These are phyloP conservation scores for Antennarius maculatus DNA, from an alignment of 2,797 vertebrate species.

Conservation along the genomic window DNA sequence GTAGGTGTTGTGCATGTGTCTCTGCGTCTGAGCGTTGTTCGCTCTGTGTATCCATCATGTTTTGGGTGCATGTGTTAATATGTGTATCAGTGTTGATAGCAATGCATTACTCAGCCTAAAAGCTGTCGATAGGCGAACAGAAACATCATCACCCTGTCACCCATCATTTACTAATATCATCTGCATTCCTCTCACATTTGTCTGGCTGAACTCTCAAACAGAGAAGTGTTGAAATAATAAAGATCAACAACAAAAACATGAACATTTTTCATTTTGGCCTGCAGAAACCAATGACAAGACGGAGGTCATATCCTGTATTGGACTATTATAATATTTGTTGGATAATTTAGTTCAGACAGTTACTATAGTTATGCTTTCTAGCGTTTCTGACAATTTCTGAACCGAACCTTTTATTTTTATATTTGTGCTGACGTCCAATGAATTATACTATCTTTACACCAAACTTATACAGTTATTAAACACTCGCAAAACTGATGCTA, in stretches of 20 bases:
- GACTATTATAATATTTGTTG: background rate
- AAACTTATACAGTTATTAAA: too few relatives aligned
- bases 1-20: constrained; percentile 65
- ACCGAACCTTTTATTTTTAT: too few relatives aligned
- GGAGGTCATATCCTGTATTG: background rate
- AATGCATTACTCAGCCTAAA: constrained; percentile 75
- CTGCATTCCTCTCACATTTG: constrained; percentile 31
- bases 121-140: constrained; percentile 77
- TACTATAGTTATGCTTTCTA: background rate
- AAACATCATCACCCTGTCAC: constrained; percentile 68
- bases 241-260: background rate
- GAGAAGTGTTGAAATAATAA: constrained; percentile 4
- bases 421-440: too few relatives aligned
- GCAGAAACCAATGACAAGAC: background rate
- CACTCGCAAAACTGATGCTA: too few relatives aligned
- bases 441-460: too few relatives aligned
- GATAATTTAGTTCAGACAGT: background rate
- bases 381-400: background rate
- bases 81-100: constrained; percentile 73
- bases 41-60: constrained; percentile 54
- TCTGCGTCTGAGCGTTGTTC: constrained; percentile 33
- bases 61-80: constrained; percentile 47
- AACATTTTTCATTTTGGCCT: too few relatives aligned
- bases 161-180: constrained; percentile 46
- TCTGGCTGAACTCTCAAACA: constrained; percentile 51